Conservation (phyloP, 2,113 vertebrate genomes). For the Megaptera novaeangliae region DNA sequence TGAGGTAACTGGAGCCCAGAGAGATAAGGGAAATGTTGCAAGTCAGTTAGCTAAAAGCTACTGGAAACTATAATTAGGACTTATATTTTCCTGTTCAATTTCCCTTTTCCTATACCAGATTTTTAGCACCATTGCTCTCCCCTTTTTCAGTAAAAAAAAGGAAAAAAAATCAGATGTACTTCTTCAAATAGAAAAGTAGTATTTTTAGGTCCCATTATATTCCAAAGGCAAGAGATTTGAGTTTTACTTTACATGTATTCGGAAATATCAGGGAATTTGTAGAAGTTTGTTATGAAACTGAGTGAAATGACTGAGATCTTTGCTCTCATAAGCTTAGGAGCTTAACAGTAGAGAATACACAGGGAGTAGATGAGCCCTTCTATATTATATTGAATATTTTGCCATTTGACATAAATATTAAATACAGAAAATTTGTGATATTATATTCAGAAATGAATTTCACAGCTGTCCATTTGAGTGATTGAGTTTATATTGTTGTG, state of each 20-base stretch:
- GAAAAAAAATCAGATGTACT: background rate
- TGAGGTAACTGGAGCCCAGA: background rate
- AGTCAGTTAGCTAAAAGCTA: slow-evolving; percentile 2
- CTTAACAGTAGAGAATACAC: slow-evolving; percentile 2
- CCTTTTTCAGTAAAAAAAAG: background rate
- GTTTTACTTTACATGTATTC: background rate
- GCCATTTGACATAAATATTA: background rate
- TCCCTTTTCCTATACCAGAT: background rate
- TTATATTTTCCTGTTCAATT: background rate
- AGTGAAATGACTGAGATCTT: slow-evolving; percentile 18
- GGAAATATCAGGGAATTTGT: background rate
- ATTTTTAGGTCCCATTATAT: background rate
- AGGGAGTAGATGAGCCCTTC: background rate
- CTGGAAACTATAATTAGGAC: background rate
- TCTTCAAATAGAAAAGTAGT: background rate
- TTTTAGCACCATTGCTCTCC: background rate
- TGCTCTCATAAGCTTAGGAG: slow-evolving; percentile 17
- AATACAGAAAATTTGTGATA: background rate
- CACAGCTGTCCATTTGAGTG: background rate
- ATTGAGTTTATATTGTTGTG: slow-evolving; percentile 24
- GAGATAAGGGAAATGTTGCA: background rate
- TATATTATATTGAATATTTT: background rate
- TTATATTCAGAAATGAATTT: background rate
- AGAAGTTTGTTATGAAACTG: background rate
- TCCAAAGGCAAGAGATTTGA: background rate